These are phyloP conservation scores for Aporophyla nigra DNA, from an alignment of 2,888 invertebrate species.

Conservation along the genomic window DNA sequence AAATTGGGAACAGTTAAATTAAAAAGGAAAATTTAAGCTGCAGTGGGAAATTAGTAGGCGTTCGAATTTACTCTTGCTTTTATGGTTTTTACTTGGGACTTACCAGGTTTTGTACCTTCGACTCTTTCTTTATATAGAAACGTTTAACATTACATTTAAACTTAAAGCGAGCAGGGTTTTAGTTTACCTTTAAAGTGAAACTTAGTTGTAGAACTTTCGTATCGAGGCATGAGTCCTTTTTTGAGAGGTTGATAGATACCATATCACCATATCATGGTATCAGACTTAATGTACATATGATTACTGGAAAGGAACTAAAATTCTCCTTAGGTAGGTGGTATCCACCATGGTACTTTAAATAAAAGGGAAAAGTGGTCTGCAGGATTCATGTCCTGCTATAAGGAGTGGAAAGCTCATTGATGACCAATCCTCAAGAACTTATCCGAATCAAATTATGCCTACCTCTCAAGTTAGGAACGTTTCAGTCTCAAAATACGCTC, in stretches of 20 bases:
- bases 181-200: neutral
- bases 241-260: too few species aligned
- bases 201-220: neutral
- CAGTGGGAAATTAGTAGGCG: constrained; percentile 1
- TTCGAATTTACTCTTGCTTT: neutral
- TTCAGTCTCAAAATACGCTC: constrained; percentile 45
- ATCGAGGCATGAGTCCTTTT: neutral
- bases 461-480: constrained; percentile 28
- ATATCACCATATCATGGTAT: too few species aligned
- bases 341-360: too few species aligned
- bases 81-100: neutral
- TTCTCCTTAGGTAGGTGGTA: too few species aligned
- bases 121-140: neutral
- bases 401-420: neutral
- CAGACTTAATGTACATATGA: too few species aligned
- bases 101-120: neutral
- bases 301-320: too few species aligned
- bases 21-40: constrained; percentile 2
- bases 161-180: neutral
- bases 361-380: too few species aligned
- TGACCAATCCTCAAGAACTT: neutral
- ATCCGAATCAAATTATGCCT: constrained; percentile 16
- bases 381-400: too few species aligned
- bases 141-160: neutral
- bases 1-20: constrained; percentile 37